Base-by-base conservation (phyloP, 1,140 invertebrate genomes). In the Heliconius nattereri region DNA sequence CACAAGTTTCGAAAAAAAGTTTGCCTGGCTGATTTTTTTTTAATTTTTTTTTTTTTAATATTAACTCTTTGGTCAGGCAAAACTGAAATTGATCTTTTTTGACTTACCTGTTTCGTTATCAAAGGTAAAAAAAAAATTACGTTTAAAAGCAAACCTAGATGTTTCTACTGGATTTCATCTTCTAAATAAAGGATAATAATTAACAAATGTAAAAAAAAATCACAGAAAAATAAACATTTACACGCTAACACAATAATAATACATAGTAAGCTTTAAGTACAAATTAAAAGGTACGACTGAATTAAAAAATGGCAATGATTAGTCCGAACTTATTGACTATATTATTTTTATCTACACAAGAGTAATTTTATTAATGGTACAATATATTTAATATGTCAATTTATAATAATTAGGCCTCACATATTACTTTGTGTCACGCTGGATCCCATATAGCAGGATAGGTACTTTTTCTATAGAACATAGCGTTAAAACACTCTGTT, bases 201-300 rank as follows among this genome's bases (percentile, higher is more conserved):
- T 90, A 89, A 91, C 84, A 86, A 90, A 89, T 77, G 80, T 78
- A 84, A n/a, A 20, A 86, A 82, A 90, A 86, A 92, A 92, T 93
- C 91, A 92, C 91, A 92, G 90, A 91, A 93, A 89, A 87, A 85
- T 81, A 87, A 90, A 88, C 82, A 86, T 89, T 81, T 86, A 91
- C 82, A 89, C 77, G 83, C 86, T 87, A 87, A 66, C 79, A 81
- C 80, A 83, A 81, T 78, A 85, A 82, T 85, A 81, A 86, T 83
- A 84, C 78, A 79, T 80, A 83, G 32, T 83, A 84, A 75, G 79
- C 74, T 76, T 79, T 77, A 83, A 84, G 71, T 83, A 83, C 35
- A 83, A 83, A 84, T 76, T 75, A 76, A 76, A 71, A 76, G 75
- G 60, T 76, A 82, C 72, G 75, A 79, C 77, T 86, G 78, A 78